A percentile compares a stretch with the other conserved stretches of the same genome.
These are phyloP conservation scores for Balaenoptera acutorostrata DNA, from an alignment of 2,113 vertebrate genomes.

Conservation along the genomic window DNA sequence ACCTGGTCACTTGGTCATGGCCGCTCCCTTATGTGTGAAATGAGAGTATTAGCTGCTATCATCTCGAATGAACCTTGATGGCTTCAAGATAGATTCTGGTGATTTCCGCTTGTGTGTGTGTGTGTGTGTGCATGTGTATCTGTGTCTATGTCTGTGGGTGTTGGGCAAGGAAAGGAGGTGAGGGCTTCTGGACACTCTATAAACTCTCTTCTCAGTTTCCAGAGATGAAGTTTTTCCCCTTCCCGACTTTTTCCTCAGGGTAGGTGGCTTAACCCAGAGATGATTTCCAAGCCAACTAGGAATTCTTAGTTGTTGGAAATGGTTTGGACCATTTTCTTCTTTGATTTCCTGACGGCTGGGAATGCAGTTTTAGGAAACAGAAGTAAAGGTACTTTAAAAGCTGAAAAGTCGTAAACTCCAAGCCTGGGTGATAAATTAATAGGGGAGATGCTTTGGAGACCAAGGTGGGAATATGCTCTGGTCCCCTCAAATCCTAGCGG, in stretches of 20 bases:
- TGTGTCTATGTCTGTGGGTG: not conserved
- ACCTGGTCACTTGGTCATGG: not conserved
- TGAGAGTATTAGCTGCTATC: too few species aligned
- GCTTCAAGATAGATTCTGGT: not conserved
- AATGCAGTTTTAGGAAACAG: not conserved
- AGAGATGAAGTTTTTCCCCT: not conserved
- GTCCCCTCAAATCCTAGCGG: not conserved
- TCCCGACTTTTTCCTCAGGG: not conserved
- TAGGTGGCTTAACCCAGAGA: not conserved
- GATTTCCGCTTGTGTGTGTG: not conserved
- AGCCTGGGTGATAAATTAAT: not conserved
- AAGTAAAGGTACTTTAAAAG: not conserved
- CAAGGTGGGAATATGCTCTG: not conserved
- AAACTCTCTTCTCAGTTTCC: not conserved
- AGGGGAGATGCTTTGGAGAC: not conserved
- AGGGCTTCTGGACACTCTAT: not conserved
- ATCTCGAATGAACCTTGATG: not conserved
- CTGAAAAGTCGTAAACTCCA: not conserved
- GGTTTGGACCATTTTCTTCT: not conserved
- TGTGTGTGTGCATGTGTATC: not conserved
- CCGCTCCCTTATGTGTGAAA: rapidly evolving
- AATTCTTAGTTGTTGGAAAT: not conserved
- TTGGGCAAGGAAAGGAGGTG: not conserved
- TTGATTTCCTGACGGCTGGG: not conserved
- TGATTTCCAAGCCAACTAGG: not conserved